Evolutionary conservation across 2,113 vertebrate genomes (phyloP).

Genomic region (Mustela lutreola): DNA sequence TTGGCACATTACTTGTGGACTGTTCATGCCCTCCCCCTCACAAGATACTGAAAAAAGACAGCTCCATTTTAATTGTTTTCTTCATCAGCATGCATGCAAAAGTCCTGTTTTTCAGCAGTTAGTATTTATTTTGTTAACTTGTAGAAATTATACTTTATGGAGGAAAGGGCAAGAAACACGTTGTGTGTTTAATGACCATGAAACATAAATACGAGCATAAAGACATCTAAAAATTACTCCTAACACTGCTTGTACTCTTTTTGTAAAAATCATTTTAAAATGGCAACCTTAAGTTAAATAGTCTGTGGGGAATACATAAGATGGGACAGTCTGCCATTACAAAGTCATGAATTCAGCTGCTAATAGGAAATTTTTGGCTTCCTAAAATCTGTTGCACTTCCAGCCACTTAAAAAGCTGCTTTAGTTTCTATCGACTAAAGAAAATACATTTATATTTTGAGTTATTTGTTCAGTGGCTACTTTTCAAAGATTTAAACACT

Average conservation of each 20-base stretch:
- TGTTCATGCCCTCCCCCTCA: conserved; percentile 44
- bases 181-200: conserved; percentile 37
- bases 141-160: conserved; percentile 27
- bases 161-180: background rate
- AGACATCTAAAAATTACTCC: conserved; percentile 48
- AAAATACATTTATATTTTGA: conserved; percentile 32
- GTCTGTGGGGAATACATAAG: background rate
- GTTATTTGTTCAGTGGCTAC: conserved; percentile 39
- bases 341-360: background rate
- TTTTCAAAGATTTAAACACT: conserved; percentile 44
- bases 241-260: conserved; percentile 5
- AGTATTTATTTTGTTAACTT: conserved; percentile 52
- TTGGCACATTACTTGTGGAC: conserved; percentile 62
- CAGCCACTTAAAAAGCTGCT: background rate
- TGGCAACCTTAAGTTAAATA: conserved; percentile 37
- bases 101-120: conserved; percentile 45
- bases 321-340: background rate
- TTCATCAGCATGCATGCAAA: background rate
- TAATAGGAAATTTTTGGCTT: conserved; percentile 5
- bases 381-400: conserved; percentile 1
- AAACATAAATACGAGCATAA: conserved; percentile 6
- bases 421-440: conserved; percentile 40
- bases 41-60: conserved; percentile 60
- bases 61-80: conserved; percentile 66
- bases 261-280: conserved; percentile 54